phyloP scores from a whole-genome alignment of 2,797 vertebrate species.

The Menidia menidia region DNA sequence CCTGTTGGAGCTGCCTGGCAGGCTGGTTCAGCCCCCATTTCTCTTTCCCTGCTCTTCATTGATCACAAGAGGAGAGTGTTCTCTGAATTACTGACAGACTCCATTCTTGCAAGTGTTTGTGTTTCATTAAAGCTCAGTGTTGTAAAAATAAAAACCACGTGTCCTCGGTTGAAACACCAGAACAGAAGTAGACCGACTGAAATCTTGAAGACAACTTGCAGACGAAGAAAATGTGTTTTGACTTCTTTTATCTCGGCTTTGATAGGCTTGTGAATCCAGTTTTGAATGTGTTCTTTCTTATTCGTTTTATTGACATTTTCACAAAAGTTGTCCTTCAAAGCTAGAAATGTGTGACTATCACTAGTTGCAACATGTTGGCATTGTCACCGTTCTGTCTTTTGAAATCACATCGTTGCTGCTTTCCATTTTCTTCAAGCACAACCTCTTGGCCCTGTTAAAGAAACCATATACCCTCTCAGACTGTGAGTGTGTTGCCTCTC shows the following conservation, averaged over 20 bases:
- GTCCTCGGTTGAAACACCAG: slow-evolving; percentile 21
- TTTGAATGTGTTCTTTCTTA: neutral
- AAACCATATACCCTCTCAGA: slow-evolving; percentile 18
- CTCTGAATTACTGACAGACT: slow-evolving; percentile 63
- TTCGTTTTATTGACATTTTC: slow-evolving; percentile 31
- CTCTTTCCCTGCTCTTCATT: slow-evolving; percentile 73
- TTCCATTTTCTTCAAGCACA: slow-evolving; percentile 57
- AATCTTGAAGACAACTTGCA: neutral
- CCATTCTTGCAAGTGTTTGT: slow-evolving; percentile 45
- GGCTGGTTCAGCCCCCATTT: slow-evolving; percentile 44
- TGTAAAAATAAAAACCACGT: slow-evolving; percentile 39
- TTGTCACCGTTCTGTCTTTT: slow-evolving; percentile 15
- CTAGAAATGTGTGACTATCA: slow-evolving; percentile 14
- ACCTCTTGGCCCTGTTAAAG: slow-evolving; percentile 40
- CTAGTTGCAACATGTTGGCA: slow-evolving; percentile 30
- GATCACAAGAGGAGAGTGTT: slow-evolving; percentile 65
- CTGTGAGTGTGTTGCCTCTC: slow-evolving; percentile 21
- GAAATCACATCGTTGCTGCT: slow-evolving; percentile 31
- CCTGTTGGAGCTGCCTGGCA: slow-evolving; percentile 78
- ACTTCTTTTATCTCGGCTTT: neutral
- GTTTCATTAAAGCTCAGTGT: slow-evolving; percentile 45
- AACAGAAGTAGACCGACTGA: neutral
- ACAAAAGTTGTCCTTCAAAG: slow-evolving; percentile 18
- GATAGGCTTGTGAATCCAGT: neutral
- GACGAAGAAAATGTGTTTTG: neutral